Percentiles rank a stretch among this genome's conserved stretches.
These are phyloP conservation scores for Atta texana DNA, from an alignment of 1,140 invertebrate species.

Conservation along the genomic window DNA sequence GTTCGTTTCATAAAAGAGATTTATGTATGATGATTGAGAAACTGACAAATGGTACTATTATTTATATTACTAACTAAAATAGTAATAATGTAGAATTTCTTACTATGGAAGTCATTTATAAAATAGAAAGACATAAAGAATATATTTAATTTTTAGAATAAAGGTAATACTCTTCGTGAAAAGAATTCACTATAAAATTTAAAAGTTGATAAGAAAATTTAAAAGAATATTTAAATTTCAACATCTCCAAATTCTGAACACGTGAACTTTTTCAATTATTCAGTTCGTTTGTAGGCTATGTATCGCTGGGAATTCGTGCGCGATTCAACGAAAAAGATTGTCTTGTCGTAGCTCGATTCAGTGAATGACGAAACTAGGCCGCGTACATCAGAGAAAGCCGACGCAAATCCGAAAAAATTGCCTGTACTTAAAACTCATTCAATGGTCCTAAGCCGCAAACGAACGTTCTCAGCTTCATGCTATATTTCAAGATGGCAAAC, in stretches of 20 bases:
- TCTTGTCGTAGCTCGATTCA: slow-evolving; percentile 36
- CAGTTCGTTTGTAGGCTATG: slow-evolving; percentile 13
- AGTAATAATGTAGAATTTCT: background rate
- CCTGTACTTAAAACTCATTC: slow-evolving; percentile 37
- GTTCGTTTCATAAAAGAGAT: too few species aligned
- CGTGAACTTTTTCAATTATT: slow-evolving; percentile 35
- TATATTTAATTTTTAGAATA: background rate
- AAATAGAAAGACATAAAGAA: background rate
- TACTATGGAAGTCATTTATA: background rate
- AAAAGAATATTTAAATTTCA: slow-evolving; percentile 1
- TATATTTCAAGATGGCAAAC: slow-evolving; percentile 47
- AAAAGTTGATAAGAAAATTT: background rate
- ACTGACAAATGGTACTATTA: background rate
- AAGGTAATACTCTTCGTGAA: background rate
- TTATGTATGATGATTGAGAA: slow-evolving; percentile 12
- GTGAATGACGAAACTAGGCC: slow-evolving; percentile 34
- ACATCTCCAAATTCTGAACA: slow-evolving; percentile 17
- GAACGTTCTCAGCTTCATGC: slow-evolving; percentile 1
- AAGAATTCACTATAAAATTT: background rate
- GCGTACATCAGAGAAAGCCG: slow-evolving; percentile 16
- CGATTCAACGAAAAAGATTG: slow-evolving; percentile 30
- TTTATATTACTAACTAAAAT: background rate
- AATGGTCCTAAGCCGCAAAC: background rate
- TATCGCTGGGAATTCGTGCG: slow-evolving; percentile 8
- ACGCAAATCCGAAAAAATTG: slow-evolving; percentile 55